A percentile compares a stretch with the other conserved stretches of the same genome.
Conservation (phyloP, 2,113 vertebrate genomes). For the Sula dactylatra region DNA sequence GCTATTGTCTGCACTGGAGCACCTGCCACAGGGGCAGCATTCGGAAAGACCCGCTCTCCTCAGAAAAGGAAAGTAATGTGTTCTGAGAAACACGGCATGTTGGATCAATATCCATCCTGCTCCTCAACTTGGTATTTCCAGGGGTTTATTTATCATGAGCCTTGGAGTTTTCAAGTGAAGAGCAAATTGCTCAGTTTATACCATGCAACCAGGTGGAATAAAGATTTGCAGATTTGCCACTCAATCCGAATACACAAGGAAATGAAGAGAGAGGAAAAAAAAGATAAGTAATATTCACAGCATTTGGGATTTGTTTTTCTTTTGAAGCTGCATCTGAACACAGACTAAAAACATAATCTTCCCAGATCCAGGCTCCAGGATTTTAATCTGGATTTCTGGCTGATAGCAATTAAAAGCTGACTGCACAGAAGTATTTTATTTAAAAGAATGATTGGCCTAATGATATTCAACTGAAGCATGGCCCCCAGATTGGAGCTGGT, state of each 20-base stretch:
- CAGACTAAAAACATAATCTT: slow-evolving; percentile 27
- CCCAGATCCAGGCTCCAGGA: slow-evolving; percentile 25
- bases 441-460: slow-evolving; percentile 35
- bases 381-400: slow-evolving; percentile 54
- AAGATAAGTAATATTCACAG: neutral
- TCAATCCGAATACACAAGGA: neutral
- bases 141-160: neutral
- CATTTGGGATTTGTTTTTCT: slow-evolving; percentile 32
- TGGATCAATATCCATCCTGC: slow-evolving; percentile 1
- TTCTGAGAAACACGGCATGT: neutral
- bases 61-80: neutral
- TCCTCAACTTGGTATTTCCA: neutral
- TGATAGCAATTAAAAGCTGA: slow-evolving; percentile 52
- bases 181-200: slow-evolving; percentile 10
- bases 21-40: too few relatives aligned
- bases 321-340: slow-evolving; percentile 35
- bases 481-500: slow-evolving; percentile 36
- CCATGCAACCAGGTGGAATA: neutral
- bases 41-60: neutral
- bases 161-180: neutral
- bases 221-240: slow-evolving; percentile 23
- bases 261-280: neutral
- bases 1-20: neutral
- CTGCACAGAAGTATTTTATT: slow-evolving; percentile 23
- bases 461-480: slow-evolving; percentile 4